Percentiles rank a stretch among this genome's conserved stretches.
These are phyloP conservation scores for Crotalus viridis DNA, from an alignment of 2,113 vertebrate genomes.

Conservation along the genomic window DNA sequence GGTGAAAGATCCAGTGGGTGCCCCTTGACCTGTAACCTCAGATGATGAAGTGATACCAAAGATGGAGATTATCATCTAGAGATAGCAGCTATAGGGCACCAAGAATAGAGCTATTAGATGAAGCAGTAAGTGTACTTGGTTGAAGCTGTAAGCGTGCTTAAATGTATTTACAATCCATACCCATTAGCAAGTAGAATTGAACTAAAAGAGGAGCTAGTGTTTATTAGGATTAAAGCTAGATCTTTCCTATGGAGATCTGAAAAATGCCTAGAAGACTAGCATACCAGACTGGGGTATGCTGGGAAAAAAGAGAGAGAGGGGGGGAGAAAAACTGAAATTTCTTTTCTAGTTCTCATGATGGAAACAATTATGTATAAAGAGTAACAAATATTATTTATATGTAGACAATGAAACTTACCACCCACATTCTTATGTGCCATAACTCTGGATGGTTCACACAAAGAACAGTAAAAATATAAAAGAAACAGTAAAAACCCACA, in stretches of 20 bases:
- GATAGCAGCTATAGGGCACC: slow-evolving; percentile 35
- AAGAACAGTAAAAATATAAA: neutral
- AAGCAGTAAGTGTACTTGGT: neutral
- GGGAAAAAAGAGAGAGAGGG: neutral
- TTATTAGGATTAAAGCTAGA: neutral
- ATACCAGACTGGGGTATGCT: neutral
- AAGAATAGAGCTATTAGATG: neutral
- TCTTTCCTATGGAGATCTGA: neutral
- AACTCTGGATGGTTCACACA: neutral
- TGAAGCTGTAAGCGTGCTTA: neutral
- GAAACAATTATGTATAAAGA: neutral
- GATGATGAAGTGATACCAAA: slow-evolving; percentile 58
- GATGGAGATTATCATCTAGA: slow-evolving; percentile 42
- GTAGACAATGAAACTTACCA: neutral
- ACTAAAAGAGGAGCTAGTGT: accelerated
- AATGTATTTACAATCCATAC: neutral
- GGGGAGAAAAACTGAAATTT: neutral
- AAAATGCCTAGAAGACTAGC: neutral
- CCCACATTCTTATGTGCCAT: neutral
- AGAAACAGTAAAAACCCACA: neutral
- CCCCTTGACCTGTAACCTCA: slow-evolving; percentile 58
- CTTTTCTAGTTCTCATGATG: neutral
- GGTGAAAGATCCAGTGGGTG: slow-evolving; percentile 47
- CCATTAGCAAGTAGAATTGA: neutral
- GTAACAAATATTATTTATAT: neutral